Percentiles rank a stretch among this genome's conserved stretches.
Conservation (phyloP, 2,797 vertebrate species). For the Sciaenops ocellatus region DNA sequence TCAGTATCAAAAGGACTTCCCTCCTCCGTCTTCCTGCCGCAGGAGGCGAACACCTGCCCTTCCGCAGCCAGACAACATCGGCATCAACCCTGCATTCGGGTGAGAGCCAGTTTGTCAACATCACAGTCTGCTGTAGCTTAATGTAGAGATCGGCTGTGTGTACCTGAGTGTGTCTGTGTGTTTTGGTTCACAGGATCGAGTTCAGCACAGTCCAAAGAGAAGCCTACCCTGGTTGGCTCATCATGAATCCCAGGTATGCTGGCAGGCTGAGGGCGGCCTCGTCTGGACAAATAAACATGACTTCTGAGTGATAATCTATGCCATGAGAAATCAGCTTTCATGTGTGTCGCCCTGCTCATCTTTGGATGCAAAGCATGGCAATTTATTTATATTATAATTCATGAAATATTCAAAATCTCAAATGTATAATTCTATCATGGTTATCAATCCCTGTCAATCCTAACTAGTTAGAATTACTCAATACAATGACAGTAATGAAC, state of each 20-base stretch:
- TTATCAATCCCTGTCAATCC: neutral
- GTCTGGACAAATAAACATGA: slow-evolving; percentile 17
- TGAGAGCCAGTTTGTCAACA: slow-evolving; percentile 39
- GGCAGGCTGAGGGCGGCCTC: slow-evolving; percentile 21
- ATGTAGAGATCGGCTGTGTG: neutral
- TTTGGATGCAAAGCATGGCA: neutral
- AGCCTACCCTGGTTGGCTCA: slow-evolving; percentile 78
- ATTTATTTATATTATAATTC: neutral
- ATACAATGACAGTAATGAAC: slow-evolving; percentile 9
- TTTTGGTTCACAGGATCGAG: slow-evolving; percentile 75
- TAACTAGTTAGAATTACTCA: neutral
- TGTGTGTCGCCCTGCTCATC: neutral
- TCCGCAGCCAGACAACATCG: slow-evolving; percentile 85
- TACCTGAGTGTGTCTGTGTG: neutral
- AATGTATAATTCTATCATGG: neutral
- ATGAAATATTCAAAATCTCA: neutral
- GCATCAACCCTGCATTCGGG: slow-evolving; percentile 84
- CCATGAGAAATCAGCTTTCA: neutral
- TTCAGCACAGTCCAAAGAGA: slow-evolving; percentile 82
- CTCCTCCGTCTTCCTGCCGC: slow-evolving; percentile 45
- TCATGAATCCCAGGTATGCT: slow-evolving; percentile 24
- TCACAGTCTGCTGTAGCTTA: neutral
- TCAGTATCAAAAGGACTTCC: slow-evolving; percentile 85
- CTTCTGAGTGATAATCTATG: neutral
- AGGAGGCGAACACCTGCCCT: slow-evolving; percentile 69